Evolutionary conservation across 2,797 vertebrate genomes (phyloP).

Genomic region (Sebastiscus tertius): DNA sequence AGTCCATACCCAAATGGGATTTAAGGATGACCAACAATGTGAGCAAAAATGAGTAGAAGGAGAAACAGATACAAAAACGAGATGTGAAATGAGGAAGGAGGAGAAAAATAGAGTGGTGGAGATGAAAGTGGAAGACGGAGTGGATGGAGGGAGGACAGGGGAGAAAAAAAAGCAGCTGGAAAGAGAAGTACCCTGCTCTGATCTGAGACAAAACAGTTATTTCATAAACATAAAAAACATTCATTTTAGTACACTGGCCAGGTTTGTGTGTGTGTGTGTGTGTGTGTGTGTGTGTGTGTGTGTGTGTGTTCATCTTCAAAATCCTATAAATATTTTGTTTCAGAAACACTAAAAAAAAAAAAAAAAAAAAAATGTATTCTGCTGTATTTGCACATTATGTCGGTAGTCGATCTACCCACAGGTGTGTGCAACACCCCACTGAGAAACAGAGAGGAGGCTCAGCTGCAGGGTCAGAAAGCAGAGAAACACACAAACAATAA

Average conservation of each 20-base stretch:
- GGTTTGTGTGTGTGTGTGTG: neutral
- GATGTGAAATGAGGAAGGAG: neutral
- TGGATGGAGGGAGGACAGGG: neutral
- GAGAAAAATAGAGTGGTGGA: neutral
- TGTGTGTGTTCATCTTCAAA: neutral
- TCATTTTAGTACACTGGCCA: neutral
- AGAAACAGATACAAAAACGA: neutral
- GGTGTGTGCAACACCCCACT: constrained; percentile 52
- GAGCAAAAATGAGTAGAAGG: neutral
- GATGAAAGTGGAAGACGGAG: neutral
- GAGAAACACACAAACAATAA: constrained; percentile 54
- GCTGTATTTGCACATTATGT: constrained; percentile 35
- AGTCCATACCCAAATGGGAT: constrained; percentile 2
- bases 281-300: too few relatives aligned
- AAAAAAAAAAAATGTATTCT: constrained; percentile 26
- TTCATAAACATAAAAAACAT: neutral
- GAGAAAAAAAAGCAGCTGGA: neutral
- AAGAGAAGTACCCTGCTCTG: neutral
- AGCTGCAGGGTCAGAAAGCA: constrained; percentile 69
- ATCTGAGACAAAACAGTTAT: neutral
- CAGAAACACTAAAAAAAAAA: constrained; percentile 6
- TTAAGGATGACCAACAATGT: neutral
- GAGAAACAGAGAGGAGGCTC: constrained; percentile 53
- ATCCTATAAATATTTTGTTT: constrained; percentile 33
- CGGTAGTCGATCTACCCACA: constrained; percentile 48